Evolutionary conservation across 1,140 invertebrate species (phyloP).

Genomic region (Hestina assimilis): DNA sequence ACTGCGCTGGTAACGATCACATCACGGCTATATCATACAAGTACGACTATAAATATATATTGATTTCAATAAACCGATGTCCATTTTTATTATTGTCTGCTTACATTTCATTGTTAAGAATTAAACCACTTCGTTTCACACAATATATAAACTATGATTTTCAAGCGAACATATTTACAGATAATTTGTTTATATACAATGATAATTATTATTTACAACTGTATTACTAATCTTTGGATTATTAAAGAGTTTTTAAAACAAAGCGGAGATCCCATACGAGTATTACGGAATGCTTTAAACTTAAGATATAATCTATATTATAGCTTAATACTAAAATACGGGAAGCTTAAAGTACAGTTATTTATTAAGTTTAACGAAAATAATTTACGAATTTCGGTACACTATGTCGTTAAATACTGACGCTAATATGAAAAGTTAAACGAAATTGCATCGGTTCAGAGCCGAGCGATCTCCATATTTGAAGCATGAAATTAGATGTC

Average conservation of each 20-base stretch:
- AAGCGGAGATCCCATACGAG: slow-evolving; percentile 72
- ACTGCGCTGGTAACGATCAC: slow-evolving; percentile 15
- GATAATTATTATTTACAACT: slow-evolving; percentile 52
- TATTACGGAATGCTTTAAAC: slow-evolving; percentile 73
- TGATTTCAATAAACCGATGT: slow-evolving; percentile 53
- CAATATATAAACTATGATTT: slow-evolving; percentile 13
- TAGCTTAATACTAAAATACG: slow-evolving; percentile 53
- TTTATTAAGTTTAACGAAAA: slow-evolving; percentile 6
- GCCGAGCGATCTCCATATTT: slow-evolving; percentile 11
- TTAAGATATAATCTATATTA: slow-evolving; percentile 69
- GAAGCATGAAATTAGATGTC: slow-evolving; percentile 25
- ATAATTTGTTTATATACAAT: slow-evolving; percentile 48
- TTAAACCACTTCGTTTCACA: slow-evolving; percentile 17
- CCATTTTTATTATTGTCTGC: slow-evolving; percentile 71
- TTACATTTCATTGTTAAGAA: slow-evolving; percentile 42
- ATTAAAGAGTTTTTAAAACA: slow-evolving; percentile 65
- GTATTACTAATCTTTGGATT: slow-evolving; percentile 59
- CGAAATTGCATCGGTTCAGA: slow-evolving; percentile 10
- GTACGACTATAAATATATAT: slow-evolving; percentile 28
- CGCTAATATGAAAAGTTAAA: slow-evolving; percentile 19
- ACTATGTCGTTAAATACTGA: slow-evolving; percentile 20
- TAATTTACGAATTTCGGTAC: slow-evolving; percentile 5
- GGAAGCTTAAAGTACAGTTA: slow-evolving; percentile 43
- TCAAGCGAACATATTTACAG: slow-evolving; percentile 64
- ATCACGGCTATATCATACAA: slow-evolving; percentile 14